These are phyloP conservation scores for Myotis lucifugus DNA, from an alignment of 2,113 vertebrate genomes.

Conservation along the genomic window DNA sequence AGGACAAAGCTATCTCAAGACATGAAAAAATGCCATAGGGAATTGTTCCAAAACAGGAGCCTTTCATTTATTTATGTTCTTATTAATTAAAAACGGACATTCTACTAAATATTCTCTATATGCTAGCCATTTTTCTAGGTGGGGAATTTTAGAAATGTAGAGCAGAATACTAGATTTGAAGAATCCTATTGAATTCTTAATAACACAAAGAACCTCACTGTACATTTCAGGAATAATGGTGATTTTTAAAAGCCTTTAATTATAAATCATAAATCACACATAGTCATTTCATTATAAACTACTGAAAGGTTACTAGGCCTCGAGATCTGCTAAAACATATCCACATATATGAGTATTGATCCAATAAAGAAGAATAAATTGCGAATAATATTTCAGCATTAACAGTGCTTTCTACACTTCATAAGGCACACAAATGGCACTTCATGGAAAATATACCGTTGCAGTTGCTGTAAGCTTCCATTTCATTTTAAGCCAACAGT, in stretches of 20 bases:
- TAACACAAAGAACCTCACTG: constrained; percentile 6
- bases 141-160: not conserved
- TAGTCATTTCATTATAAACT: constrained; percentile 67
- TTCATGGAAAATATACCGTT: not conserved
- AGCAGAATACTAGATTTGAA: not conserved
- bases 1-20: not conserved
- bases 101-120: not conserved
- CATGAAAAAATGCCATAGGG: not conserved
- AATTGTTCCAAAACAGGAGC: not conserved
- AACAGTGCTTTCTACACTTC: constrained; percentile 51
- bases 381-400: constrained; percentile 60
- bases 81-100: not conserved
- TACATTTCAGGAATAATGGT: constrained; percentile 47
- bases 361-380: constrained; percentile 67
- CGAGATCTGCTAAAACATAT: constrained; percentile 27
- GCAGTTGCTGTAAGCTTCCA: constrained; percentile 21
- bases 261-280: constrained; percentile 61
- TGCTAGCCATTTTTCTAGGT: not conserved
- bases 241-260: constrained; percentile 68
- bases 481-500: constrained; percentile 42
- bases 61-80: not conserved
- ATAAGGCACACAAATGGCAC: constrained; percentile 12
- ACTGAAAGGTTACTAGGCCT: constrained; percentile 28
- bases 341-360: constrained; percentile 64
- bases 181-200: constrained; percentile 1